Evolutionary conservation across 1,140 invertebrate species (phyloP).

Genomic region (Nylanderia fulva): DNA sequence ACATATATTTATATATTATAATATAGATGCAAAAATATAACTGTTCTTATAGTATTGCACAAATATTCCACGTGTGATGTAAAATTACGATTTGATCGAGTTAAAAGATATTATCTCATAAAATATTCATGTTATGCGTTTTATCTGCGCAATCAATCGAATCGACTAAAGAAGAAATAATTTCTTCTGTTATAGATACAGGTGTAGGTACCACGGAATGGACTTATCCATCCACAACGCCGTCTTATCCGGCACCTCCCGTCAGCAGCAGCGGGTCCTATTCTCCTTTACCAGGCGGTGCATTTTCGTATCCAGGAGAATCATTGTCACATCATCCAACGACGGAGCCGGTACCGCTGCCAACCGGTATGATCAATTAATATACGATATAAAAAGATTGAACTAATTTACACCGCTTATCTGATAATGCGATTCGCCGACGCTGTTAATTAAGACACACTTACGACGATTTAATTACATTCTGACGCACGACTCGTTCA

Average conservation of each 20-base stretch:
- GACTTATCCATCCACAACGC: conserved; percentile 82
- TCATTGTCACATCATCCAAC: conserved; percentile 83
- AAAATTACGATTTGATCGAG: not conserved
- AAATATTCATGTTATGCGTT: not conserved
- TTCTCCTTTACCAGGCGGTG: conserved; percentile 83
- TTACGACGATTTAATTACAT: conserved; percentile 35
- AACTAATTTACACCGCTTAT: conserved; percentile 17
- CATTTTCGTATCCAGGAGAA: conserved; percentile 84
- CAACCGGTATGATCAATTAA: conserved; percentile 77
- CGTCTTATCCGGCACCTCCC: conserved; percentile 83
- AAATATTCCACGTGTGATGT: not conserved
- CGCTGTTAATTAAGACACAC: conserved; percentile 37
- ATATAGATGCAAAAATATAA: not conserved
- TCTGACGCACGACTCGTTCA: conserved; percentile 59
- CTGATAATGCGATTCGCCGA: not conserved
- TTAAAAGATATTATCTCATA: not conserved
- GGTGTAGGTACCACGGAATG: conserved; percentile 81
- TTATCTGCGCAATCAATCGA: not conserved
- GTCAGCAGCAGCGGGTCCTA: conserved; percentile 82
- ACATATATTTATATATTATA: too few relatives aligned
- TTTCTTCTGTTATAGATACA: conserved; percentile 80
- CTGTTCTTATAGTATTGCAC: not conserved
- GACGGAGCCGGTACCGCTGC: conserved; percentile 83
- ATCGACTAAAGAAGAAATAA: not conserved
- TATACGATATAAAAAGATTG: not conserved